Percentiles rank a stretch among this genome's conserved stretches.
Conservation (phyloP, 2,797 vertebrate genomes). For the Cyclura pinguis region DNA sequence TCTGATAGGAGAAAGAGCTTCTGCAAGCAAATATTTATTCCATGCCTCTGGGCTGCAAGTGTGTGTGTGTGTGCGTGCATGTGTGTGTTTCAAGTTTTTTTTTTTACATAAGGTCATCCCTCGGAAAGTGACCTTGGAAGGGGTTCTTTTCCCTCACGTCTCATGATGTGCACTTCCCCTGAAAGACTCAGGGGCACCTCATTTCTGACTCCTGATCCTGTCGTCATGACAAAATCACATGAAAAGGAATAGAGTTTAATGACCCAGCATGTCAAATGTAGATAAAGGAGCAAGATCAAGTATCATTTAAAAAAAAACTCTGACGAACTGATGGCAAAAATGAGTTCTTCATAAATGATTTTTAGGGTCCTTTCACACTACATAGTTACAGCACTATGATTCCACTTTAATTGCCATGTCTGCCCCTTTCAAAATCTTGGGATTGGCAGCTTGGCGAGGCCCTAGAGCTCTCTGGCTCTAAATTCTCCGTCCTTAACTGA, state of each 20-base stretch:
- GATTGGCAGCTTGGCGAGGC: no score
- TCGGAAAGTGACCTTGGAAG: neutral
- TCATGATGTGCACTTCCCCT: neutral
- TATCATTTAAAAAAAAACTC: no score
- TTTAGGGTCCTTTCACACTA: no score
- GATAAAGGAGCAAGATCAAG: neutral
- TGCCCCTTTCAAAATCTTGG: no score
- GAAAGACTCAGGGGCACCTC: neutral
- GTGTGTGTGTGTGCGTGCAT: neutral
- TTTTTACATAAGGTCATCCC: neutral
- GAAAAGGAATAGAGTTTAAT: neutral
- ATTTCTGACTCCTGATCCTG: neutral
- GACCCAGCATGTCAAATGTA: neutral
- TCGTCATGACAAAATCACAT: conserved; percentile 3
- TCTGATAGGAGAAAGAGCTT: conserved; percentile 7
- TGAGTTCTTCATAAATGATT: no score
- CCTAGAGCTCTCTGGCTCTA: no score
- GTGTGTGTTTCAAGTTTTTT: neutral
- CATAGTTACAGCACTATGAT: no score
- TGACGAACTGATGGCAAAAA: no score
- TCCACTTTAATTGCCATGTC: no score
- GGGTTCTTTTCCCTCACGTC: neutral
- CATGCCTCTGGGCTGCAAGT: neutral
- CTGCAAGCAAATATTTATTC: conserved; percentile 26
- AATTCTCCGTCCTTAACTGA: no score